Base-by-base conservation (phyloP, 2,113 vertebrate genomes). In the Carettochelys insculpta region DNA sequence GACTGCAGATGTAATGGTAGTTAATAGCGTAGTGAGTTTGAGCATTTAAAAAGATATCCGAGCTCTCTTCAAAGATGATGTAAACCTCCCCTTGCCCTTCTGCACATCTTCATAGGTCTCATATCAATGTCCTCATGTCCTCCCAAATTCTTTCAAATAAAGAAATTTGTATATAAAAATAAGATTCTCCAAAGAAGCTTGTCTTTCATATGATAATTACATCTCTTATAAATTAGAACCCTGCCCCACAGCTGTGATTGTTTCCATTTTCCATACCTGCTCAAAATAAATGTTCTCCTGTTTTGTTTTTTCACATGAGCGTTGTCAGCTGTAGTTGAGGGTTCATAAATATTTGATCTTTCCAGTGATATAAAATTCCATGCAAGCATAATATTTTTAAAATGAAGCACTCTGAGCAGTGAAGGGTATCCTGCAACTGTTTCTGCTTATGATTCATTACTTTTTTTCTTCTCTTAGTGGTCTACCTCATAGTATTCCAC, bases 401-500 rank as follows among this genome's bases (percentile, higher is more conserved):
- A 1, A 45, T 75, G 25, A 75, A 75, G 31, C 80, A 8, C 80
- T 3, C 0, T 3, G 50, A 73, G 48, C 4, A 29, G 14, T 79
- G 53, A 41, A 34, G 51, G 25, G 38, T 29, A 8, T 52, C 29
- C 13, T 47, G 31, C 54, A 85, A 90, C 4, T n/a, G n/a, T n/a
- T 24, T 71, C 38, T 71, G 14, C 43, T 73, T 76, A 91, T 51
- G 89, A 92, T 17, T 93, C 71, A 81, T 80, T 86, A 3, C 77
- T n/a, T 94, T 79, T 92, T 73, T 95, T 11, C 80, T 81, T 89
- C 31, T 22, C 85, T 96, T 97, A 99, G 99, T 98, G 97, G 95
- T 97, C 94, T 99, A 99, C 98, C 98, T 99, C 80, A 94, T 98
- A 87, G 95, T 99, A 52, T 99, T 99, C 97, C 99, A 99, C 92